A percentile compares a stretch with the other conserved stretches of the same genome.
These are phyloP conservation scores for Lateolabrax maculatus DNA, from an alignment of 2,797 vertebrate species.

Conservation along the genomic window DNA sequence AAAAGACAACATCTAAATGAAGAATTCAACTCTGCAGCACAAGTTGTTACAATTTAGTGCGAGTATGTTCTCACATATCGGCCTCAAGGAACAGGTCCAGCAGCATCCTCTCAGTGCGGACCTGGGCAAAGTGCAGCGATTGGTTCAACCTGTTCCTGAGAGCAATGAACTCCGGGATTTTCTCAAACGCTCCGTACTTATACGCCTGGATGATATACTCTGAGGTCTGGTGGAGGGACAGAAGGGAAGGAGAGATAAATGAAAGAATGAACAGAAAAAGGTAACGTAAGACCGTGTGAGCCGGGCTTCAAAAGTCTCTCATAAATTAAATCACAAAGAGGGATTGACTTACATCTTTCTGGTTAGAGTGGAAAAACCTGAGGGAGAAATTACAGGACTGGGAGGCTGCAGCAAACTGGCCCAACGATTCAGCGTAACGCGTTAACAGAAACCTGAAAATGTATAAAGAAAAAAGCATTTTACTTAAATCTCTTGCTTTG, in stretches of 20 bases:
- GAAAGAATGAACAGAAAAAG: not conserved
- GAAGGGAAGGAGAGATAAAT: not conserved
- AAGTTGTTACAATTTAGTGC: fast-evolving
- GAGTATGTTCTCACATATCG: slow-evolving; percentile 89
- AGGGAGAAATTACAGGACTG: slow-evolving; percentile 98
- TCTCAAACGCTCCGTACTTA: slow-evolving; percentile 99
- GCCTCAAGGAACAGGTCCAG: slow-evolving; percentile 97
- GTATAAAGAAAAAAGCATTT: not conserved
- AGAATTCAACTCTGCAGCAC: not conserved
- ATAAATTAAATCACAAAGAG: not conserved
- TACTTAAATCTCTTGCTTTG: not conserved
- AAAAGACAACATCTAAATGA: not conserved
- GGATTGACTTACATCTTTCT: slow-evolving; percentile 97
- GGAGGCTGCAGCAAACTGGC: slow-evolving; percentile 96
- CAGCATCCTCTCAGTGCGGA: slow-evolving; percentile 96
- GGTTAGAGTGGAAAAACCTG: slow-evolving; percentile 99
- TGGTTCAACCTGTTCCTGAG: slow-evolving; percentile 96
- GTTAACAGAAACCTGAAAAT: slow-evolving; percentile 94
- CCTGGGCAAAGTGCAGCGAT: slow-evolving; percentile 98
- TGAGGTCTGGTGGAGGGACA: slow-evolving; percentile 91
- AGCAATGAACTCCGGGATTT: slow-evolving; percentile 99
- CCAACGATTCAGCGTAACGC: slow-evolving; percentile 93
- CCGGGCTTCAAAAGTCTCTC: not conserved
- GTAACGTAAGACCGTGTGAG: not conserved
- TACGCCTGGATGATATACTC: slow-evolving; percentile 99